A percentile compares a stretch with the other conserved stretches of the same genome.
These are phyloP conservation scores for Ambastaia sidthimunki DNA, from an alignment of 2,797 vertebrate species.

Conservation along the genomic window DNA sequence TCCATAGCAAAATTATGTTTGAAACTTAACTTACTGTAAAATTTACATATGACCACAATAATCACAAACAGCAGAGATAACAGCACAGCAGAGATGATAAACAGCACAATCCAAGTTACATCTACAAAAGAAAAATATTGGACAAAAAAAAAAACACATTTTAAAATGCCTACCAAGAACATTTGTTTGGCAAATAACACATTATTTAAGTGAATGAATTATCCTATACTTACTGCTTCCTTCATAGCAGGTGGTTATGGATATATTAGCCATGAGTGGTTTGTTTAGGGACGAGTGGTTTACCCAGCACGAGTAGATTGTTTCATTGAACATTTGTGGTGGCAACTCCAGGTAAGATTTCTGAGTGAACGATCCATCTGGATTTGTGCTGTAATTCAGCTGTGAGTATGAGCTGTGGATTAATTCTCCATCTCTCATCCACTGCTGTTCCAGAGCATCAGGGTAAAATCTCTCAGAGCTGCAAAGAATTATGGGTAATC, in stretches of 20 bases:
- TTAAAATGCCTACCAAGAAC: neutral
- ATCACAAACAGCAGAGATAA: neutral
- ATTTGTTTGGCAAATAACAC: neutral
- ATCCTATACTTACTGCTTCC: neutral
- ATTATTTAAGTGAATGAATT: no score
- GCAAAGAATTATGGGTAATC: slow-evolving; percentile 20
- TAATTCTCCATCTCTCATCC: slow-evolving; percentile 44
- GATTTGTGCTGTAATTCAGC: slow-evolving; percentile 26
- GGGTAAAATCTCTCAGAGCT: slow-evolving; percentile 20
- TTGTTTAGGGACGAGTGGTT: slow-evolving; percentile 45
- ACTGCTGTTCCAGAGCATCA: slow-evolving; percentile 29
- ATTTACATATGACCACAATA: neutral
- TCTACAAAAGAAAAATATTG: neutral
- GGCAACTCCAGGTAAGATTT: slow-evolving; percentile 25
- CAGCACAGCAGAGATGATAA: neutral
- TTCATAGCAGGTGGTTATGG: slow-evolving; percentile 26
- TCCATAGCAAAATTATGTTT: neutral
- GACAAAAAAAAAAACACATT: neutral
- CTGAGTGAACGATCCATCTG: slow-evolving; percentile 15
- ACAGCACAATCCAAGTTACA: neutral
- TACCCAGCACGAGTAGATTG: slow-evolving; percentile 45
- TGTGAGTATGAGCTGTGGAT: slow-evolving; percentile 21
- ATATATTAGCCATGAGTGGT: slow-evolving; percentile 22
- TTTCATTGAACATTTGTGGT: neutral
- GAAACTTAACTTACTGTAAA: slow-evolving; percentile 6